These are phyloP conservation scores for Chironomus riparius DNA, from an alignment of 2,888 invertebrate genomes.

Conservation along the genomic window DNA sequence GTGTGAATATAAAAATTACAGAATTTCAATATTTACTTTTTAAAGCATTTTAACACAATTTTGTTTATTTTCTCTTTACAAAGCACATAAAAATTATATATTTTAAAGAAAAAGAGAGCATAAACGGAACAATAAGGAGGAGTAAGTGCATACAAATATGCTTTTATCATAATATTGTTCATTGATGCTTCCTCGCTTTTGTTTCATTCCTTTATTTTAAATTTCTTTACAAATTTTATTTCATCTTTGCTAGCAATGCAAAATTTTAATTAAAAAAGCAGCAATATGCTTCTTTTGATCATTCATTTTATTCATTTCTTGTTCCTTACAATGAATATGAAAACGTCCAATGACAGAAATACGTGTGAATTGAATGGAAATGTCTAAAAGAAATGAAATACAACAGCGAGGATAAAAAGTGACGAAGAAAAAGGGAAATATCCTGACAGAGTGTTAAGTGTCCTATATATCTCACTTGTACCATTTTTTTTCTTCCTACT, in stretches of 20 bases:
- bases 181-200: not conserved
- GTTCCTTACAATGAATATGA: not conserved
- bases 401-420: not conserved
- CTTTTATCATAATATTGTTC: not conserved
- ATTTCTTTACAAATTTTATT: not conserved
- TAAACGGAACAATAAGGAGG: no score
- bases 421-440: not conserved
- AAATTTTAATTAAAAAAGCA: slow-evolving; percentile 14
- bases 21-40: not conserved
- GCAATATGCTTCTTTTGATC: not conserved
- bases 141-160: not conserved
- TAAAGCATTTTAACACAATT: not conserved
- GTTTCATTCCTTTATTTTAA: not conserved
- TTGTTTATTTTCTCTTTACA: not conserved
- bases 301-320: not conserved
- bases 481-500: not conserved
- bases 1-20: no score
- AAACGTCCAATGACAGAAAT: not conserved
- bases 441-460: not conserved
- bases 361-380: slow-evolving; percentile 4
- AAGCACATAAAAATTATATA: not conserved
- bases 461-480: not conserved
- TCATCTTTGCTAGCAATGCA: not conserved
- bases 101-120: not conserved
- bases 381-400: not conserved